A percentile compares a stretch with the other conserved stretches of the same genome.
These are phyloP conservation scores for Callochromis pleurospilus DNA, from an alignment of 2,113 vertebrate genomes.

Conservation along the genomic window DNA sequence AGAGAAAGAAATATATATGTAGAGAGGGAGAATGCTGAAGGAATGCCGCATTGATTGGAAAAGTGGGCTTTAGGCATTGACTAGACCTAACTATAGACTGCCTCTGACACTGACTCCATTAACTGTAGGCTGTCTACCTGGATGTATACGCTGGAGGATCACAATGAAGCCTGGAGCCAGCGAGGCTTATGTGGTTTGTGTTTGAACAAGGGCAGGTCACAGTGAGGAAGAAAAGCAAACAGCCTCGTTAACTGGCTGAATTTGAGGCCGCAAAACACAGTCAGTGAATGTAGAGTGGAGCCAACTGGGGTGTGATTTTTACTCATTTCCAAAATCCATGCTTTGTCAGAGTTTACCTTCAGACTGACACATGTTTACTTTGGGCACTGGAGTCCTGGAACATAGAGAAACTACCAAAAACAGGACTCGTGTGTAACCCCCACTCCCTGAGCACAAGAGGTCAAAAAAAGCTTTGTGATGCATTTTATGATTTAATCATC, in stretches of 20 bases:
- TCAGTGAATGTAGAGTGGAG: background rate
- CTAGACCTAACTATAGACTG: background rate
- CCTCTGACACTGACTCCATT: background rate
- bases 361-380: constrained; percentile 36
- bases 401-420: background rate
- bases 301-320: background rate
- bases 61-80: constrained; percentile 56
- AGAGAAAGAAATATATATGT: background rate
- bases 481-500: background rate
- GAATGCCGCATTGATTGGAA: constrained; percentile 55
- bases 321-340: constrained; percentile 17
- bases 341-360: constrained; percentile 36
- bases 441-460: background rate
- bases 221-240: background rate
- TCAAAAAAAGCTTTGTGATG: background rate
- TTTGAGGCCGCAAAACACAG: background rate
- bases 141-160: background rate
- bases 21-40: background rate
- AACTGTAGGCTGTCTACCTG: background rate
- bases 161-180: background rate
- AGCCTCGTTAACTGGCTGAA: constrained; percentile 14
- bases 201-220: constrained; percentile 6
- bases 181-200: background rate
- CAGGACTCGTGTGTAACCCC: background rate
- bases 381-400: constrained; percentile 1